A percentile compares a stretch with the other conserved stretches of the same genome.
These are phyloP conservation scores for Ormyrus nitidulus DNA, from an alignment of 2,888 invertebrate species.

Conservation along the genomic window DNA sequence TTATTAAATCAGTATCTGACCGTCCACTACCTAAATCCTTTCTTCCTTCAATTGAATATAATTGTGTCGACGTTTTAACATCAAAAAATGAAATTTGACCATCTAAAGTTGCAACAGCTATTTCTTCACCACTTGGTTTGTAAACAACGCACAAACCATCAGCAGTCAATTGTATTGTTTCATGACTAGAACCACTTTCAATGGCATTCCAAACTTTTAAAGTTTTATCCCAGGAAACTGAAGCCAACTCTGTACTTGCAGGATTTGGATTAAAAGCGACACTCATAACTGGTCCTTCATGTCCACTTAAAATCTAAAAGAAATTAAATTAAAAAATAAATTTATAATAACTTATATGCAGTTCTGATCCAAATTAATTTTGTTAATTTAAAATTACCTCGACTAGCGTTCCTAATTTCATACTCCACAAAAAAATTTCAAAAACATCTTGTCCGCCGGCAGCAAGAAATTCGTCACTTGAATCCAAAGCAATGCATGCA, in stretches of 20 bases:
- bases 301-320: constrained; percentile 87
- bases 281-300: constrained; percentile 93
- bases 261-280: constrained; percentile 87
- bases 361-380: constrained; percentile 6
- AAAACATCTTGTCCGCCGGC: constrained; percentile 97
- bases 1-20: constrained; percentile 89
- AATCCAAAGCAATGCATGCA: constrained; percentile 91
- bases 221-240: constrained; percentile 97
- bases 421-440: constrained; percentile 96
- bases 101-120: constrained; percentile 94
- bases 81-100: constrained; percentile 91
- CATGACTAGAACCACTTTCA: constrained; percentile 86
- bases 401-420: constrained; percentile 92
- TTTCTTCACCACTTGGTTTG: constrained; percentile 92
- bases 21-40: constrained; percentile 92
- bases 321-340: constrained; percentile 17
- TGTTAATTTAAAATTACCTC: constrained; percentile 79
- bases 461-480: constrained; percentile 93
- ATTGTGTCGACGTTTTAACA: constrained; percentile 82
- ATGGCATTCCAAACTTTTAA: constrained; percentile 94
- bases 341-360: background rate
- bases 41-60: constrained; percentile 89
- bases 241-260: constrained; percentile 86
- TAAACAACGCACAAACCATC: constrained; percentile 92
- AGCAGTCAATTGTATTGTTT: constrained; percentile 85